A percentile compares a stretch with the other conserved stretches of the same genome.
phyloP scores from a whole-genome alignment of 2,113 vertebrate genomes.

The Corythornis cristatus region DNA sequence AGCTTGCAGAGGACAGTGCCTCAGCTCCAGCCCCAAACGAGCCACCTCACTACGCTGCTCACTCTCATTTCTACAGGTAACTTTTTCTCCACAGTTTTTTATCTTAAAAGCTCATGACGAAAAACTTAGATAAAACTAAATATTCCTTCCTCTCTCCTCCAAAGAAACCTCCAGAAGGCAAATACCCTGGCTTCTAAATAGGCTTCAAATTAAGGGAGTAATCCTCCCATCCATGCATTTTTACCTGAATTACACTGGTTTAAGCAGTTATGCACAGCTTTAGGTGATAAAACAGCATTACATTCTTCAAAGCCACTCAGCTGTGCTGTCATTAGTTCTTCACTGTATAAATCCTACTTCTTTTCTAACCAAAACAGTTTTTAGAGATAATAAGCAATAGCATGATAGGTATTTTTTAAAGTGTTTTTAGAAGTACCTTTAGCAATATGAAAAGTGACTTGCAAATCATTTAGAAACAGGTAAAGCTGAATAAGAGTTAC shows the following conservation, averaged over 20 bases:
- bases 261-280: background rate
- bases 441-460: background rate
- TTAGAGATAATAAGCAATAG: background rate
- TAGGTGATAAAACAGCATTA: slow-evolving; percentile 16
- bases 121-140: background rate
- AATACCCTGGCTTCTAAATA: background rate
- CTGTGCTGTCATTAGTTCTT: background rate
- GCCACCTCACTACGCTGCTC: background rate
- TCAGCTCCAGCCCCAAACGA: background rate
- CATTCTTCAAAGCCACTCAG: slow-evolving; percentile 11
- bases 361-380: slow-evolving; percentile 19
- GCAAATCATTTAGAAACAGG: background rate
- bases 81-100: background rate
- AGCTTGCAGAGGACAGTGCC: background rate
- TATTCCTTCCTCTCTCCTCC: background rate
- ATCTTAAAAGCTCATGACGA: background rate
- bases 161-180: background rate
- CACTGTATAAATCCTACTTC: background rate
- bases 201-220: background rate
- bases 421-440: background rate
- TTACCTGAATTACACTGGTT: background rate
- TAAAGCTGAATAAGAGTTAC: background rate
- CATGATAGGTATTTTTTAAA: background rate
- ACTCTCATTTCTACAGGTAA: background rate
- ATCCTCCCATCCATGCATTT: background rate